Evolutionary conservation across 2,113 vertebrate species (phyloP).

Genomic region (Poeciliopsis turrubarensis): DNA sequence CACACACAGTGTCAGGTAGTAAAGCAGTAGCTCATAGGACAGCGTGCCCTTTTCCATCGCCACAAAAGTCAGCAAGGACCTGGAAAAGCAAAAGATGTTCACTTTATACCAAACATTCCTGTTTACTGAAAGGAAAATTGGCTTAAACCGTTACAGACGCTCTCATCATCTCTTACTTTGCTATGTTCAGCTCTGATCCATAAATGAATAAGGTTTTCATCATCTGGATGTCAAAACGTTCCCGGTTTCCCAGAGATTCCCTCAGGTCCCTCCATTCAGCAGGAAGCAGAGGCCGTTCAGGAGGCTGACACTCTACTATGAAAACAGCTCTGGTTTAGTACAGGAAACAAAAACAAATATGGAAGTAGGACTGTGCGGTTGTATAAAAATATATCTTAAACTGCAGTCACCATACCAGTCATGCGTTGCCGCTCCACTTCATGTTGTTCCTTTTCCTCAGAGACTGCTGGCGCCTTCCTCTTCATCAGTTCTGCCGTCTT

Average conservation of each 20-base stretch:
- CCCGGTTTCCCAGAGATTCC: conserved; percentile 52
- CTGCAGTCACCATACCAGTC: background rate
- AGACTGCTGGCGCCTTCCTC: conserved; percentile 28
- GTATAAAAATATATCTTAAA: background rate
- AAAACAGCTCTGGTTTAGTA: conserved; percentile 25
- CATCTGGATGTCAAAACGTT: conserved; percentile 82
- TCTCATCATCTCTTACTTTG: conserved; percentile 54
- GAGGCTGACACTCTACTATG: conserved; percentile 65
- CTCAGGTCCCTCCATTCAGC: conserved; percentile 85
- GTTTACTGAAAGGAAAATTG: background rate
- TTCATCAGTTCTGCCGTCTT: conserved; percentile 67
- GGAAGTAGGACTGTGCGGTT: background rate
- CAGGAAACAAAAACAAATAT: no score
- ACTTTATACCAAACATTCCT: background rate
- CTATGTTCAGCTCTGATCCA: conserved; percentile 63
- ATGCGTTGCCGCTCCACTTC: conserved; percentile 17
- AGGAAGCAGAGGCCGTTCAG: conserved; percentile 80
- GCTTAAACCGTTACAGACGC: background rate
- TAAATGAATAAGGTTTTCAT: conserved; percentile 70
- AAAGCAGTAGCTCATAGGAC: conserved; percentile 84
- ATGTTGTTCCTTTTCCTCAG: conserved; percentile 6
- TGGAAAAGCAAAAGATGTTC: conserved; percentile 36
- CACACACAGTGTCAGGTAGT: conserved; percentile 88
- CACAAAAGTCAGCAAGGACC: conserved; percentile 87
- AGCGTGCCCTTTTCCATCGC: conserved; percentile 83